phyloP scores from a whole-genome alignment of 2,113 vertebrate genomes.

The Rhynchomys soricoides region DNA sequence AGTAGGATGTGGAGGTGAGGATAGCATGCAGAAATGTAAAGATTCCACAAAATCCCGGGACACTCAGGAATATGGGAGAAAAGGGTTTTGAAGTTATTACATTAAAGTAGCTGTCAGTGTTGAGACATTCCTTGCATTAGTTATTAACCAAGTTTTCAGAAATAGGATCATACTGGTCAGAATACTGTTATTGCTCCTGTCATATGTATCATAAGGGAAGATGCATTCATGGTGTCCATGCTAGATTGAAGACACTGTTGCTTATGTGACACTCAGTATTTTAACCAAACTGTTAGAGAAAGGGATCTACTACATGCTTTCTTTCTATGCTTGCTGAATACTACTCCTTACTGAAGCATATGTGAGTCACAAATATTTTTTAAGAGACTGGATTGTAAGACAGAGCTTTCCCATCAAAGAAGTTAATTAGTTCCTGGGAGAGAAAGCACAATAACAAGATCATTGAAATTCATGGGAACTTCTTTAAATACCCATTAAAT shows the following conservation, averaged over 20 bases:
- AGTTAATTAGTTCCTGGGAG: background rate
- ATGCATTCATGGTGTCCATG: background rate
- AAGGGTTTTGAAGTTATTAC: background rate
- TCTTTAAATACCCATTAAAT: background rate
- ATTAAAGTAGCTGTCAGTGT: background rate
- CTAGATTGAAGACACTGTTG: background rate
- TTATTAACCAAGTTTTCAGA: background rate
- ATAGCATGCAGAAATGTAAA: background rate
- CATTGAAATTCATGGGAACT: background rate
- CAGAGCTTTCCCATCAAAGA: background rate
- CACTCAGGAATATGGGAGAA: background rate
- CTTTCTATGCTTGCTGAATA: background rate
- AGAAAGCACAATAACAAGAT: background rate
- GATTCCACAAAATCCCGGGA: background rate
- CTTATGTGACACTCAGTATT: background rate
- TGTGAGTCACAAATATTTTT: background rate
- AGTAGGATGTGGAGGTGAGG: background rate
- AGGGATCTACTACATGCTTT: background rate
- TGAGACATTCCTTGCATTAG: background rate
- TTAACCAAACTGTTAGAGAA: background rate
- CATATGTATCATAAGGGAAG: background rate
- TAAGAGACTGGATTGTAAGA: background rate
- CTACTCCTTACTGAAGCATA: background rate
- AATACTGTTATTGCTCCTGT: background rate
- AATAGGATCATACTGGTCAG: background rate